A percentile compares a stretch with the other conserved stretches of the same genome.
Evolutionary conservation across 92 coral and sea anemone species (phyloP).

Genomic region (Diadumene lineata): DNA sequence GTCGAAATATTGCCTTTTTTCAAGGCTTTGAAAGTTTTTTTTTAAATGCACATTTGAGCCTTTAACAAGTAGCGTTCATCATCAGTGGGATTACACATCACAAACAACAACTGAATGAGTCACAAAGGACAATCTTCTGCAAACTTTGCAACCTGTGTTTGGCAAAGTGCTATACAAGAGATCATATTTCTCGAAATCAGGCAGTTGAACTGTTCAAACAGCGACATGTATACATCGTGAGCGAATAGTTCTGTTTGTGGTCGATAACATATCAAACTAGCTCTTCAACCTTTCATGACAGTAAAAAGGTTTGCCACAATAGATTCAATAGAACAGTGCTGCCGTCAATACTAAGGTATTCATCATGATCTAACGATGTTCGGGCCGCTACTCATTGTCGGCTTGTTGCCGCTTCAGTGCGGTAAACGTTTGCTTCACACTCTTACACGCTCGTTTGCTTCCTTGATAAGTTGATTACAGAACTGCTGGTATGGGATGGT

Average conservation of each 20-base stretch:
- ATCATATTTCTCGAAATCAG: conserved; percentile 88
- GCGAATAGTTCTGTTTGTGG: conserved; percentile 7
- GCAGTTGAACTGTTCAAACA: conserved; percentile 81
- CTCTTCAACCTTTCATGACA: conserved; percentile 6
- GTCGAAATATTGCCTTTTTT: not conserved
- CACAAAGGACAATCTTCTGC: conserved; percentile 72
- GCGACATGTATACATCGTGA: conserved; percentile 67
- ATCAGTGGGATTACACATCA: conserved; percentile 30
- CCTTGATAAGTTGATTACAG: conserved; percentile 28
- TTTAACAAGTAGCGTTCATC: conserved; percentile 23
- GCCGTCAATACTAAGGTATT: conserved; percentile 38
- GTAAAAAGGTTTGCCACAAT: not conserved
- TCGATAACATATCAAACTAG: conserved; percentile 1
- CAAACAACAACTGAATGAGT: conserved; percentile 53
- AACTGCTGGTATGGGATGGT: conserved; percentile 13
- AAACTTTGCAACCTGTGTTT: conserved; percentile 91
- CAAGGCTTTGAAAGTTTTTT: conserved; percentile 15
- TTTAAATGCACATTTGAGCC: conserved; percentile 29
- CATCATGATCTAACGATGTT: conserved; percentile 18
- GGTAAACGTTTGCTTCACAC: conserved; percentile 54
- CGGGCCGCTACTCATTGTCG: conserved; percentile 41
- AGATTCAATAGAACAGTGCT: conserved; percentile 18
- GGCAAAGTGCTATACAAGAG: conserved; percentile 67
- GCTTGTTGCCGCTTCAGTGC: conserved; percentile 25
- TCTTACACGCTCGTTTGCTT: conserved; percentile 30